Evolutionary conservation across 2,797 vertebrate species (phyloP).

Genomic region (Hoplostethus atlanticus): DNA sequence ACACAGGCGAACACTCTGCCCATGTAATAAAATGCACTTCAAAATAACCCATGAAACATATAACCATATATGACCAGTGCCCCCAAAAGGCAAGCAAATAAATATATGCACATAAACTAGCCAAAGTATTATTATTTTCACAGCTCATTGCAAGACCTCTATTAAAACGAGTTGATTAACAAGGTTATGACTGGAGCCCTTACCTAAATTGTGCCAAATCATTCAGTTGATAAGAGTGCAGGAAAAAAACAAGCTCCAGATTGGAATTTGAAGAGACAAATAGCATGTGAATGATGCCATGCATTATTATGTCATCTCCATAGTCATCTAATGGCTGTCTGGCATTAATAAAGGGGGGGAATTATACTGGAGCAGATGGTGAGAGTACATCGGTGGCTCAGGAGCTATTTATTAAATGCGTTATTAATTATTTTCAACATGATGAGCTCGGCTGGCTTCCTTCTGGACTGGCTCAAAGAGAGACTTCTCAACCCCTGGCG

Average conservation of each 20-base stretch:
- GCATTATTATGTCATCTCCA: constrained; percentile 85
- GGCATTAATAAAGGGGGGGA: constrained; percentile 84
- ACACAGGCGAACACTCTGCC: constrained; percentile 5
- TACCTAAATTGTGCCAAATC: constrained; percentile 74
- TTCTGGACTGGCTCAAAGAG: constrained; percentile 74
- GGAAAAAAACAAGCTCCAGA: constrained; percentile 68
- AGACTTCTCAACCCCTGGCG: constrained; percentile 67
- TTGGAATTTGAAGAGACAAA: constrained; percentile 85
- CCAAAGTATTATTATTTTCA: constrained; percentile 24
- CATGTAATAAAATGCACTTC: too few species aligned
- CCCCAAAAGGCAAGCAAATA: constrained; percentile 27
- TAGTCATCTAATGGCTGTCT: constrained; percentile 84
- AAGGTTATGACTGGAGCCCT: constrained; percentile 69
- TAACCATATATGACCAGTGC: constrained; percentile 26
- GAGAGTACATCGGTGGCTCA: constrained; percentile 83
- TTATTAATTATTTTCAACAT: constrained; percentile 89
- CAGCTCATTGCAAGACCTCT: constrained; percentile 41
- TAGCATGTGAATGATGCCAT: constrained; percentile 84
- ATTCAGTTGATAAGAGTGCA: constrained; percentile 66
- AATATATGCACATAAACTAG: constrained; percentile 8
- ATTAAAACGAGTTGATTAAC: constrained; percentile 72
- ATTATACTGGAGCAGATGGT: constrained; percentile 86
- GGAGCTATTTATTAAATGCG: constrained; percentile 89
- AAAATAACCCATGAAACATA: not conserved
- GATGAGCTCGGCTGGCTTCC: constrained; percentile 81